Conservation (phyloP, 1,140 invertebrate species). For the Trichogramma pretiosum region DNA sequence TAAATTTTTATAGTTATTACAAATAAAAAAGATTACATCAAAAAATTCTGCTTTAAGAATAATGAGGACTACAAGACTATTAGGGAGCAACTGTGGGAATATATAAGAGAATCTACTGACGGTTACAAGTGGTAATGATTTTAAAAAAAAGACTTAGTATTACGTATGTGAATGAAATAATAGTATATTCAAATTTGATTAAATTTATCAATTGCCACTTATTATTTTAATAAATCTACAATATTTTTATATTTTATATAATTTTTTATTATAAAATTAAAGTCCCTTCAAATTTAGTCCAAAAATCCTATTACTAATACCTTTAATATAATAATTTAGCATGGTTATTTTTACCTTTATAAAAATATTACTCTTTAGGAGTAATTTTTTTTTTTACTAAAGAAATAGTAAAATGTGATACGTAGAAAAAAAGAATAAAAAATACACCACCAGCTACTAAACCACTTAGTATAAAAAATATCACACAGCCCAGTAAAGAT, state of each 20-base stretch:
- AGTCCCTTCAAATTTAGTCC: neutral
- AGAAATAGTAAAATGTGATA: slow-evolving; percentile 5
- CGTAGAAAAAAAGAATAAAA: slow-evolving; percentile 12
- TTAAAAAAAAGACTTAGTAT: slow-evolving; percentile 7
- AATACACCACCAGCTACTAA: slow-evolving; percentile 13
- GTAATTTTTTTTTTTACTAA: slow-evolving; percentile 11
- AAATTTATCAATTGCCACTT: too few relatives aligned
- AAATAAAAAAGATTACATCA: slow-evolving; percentile 16
- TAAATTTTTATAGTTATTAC: slow-evolving; percentile 15
- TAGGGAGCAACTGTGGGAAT: slow-evolving; percentile 7
- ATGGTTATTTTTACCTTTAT: neutral
- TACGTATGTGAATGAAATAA: slow-evolving; percentile 1
- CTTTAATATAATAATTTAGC: neutral
- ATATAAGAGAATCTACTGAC: slow-evolving; percentile 10
- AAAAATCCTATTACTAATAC: neutral
- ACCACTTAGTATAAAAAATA: slow-evolving; percentile 19
- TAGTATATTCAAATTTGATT: slow-evolving; percentile 16
- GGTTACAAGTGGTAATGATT: neutral
- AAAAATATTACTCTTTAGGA: too few relatives aligned
- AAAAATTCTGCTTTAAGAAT: slow-evolving; percentile 9
- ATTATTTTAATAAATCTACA: too few relatives aligned
- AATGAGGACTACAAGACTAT: slow-evolving; percentile 7
- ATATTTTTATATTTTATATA: slow-evolving; percentile 1
- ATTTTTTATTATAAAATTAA: neutral
- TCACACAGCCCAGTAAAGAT: slow-evolving; percentile 18